Evolutionary conservation across 2,113 vertebrate species (phyloP), one percentile per base, ranked within the genome.

Genomic region (Nothocercus nigrocapillus): DNA sequence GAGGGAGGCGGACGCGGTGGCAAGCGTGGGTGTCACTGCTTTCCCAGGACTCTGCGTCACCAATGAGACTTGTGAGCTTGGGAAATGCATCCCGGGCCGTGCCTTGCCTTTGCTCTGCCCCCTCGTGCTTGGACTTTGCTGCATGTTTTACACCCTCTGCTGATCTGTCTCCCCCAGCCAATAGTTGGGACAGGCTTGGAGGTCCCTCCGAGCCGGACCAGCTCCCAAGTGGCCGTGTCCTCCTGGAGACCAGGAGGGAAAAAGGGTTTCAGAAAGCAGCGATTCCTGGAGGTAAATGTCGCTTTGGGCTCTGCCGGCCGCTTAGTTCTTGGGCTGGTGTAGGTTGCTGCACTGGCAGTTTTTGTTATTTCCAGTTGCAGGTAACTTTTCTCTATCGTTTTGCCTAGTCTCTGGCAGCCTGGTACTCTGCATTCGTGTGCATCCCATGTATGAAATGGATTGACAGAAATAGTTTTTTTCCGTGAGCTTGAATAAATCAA

Each of bases 401-500:
- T 93, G 77, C 92, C 13, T 38, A 9, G 42, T 16, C 30, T 64
- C 34, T 90, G 89, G 81, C 58, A 86, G 91, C 91, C 86, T 69
- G 72, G 76, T 72, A 81, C 82, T 77, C 76, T 5, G 1, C 54
- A 28, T 38, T 32, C 16, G 53, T 68, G 49, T 69, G 63, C 62
- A 69, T 94, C 73, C 58, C 47, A 4, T 92, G 82, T 56, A 94
- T 19, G 25, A 94, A 90, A 92, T 77, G 91, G 90, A 90, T 96
- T 92, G 90, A 90, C 95, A 36, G 17, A 78, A 96, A 92, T 85
- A 73, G 62, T 82, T 88, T 78, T 49, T 70, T 88, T 96, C 82
- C 90, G 73, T 84, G 70, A 88, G 92, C 72, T 85, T 96, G 94
- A 91, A 95, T 96, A 95, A 96, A 97, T 95, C 88, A 93, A 74